These are phyloP conservation scores for Arenicola marina DNA, from an alignment of 2,888 invertebrate species.

Conservation along the genomic window DNA sequence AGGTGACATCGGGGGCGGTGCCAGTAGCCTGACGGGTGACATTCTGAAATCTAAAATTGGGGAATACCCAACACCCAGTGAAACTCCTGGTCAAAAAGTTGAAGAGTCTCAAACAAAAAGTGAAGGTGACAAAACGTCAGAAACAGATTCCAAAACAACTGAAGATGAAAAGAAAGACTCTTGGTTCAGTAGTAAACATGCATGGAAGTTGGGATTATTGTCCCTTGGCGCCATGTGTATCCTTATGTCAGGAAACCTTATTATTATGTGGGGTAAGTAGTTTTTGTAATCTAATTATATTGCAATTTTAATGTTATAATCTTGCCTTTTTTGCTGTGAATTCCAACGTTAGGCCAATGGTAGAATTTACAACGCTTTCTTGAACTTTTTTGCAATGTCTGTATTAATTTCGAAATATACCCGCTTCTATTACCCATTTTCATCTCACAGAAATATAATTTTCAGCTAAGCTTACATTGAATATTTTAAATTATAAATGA, in stretches of 20 bases:
- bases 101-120: not conserved
- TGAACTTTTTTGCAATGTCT: too few species aligned
- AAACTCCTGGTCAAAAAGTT: not conserved
- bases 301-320: not conserved
- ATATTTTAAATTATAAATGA: not conserved
- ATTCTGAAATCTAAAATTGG: not conserved
- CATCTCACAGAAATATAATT: not conserved
- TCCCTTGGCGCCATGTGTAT: constrained; percentile 36
- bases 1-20: too few species aligned
- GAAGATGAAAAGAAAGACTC: constrained; percentile 27
- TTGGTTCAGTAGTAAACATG: constrained; percentile 46
- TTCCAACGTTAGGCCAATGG: not conserved
- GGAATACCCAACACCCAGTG: not conserved
- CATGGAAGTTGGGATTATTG: constrained; percentile 49
- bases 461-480: not conserved
- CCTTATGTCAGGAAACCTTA: constrained; percentile 33
- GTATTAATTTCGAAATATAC: not conserved
- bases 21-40: not conserved
- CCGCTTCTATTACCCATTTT: not conserved
- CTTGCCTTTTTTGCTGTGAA: constrained; percentile 1
- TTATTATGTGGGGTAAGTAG: constrained; percentile 41
- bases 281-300: not conserved
- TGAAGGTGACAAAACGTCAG: not conserved
- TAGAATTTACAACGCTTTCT: too few species aligned
- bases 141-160: not conserved